Evolutionary conservation across 2,888 invertebrate genomes (phyloP), one percentile per base, ranked within the genome.

Genomic region (Galerucella nymphaeae): DNA sequence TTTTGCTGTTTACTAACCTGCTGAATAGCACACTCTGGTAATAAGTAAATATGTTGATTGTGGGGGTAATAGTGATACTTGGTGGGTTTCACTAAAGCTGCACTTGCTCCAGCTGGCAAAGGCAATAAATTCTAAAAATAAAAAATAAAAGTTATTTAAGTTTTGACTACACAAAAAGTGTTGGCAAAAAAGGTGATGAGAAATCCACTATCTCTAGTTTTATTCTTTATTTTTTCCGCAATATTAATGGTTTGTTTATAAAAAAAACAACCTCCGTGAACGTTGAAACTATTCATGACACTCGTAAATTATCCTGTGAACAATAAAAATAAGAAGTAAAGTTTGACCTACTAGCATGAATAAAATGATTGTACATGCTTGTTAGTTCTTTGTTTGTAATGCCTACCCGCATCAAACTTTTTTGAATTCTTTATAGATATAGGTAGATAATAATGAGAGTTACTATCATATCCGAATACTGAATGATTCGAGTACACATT

Each of bases 41-140:
- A 89, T 83, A 96, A 88, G 88, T 96, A 96, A 84, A 96, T 94
- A 88, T 96, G 96, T 87, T 96, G 96, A 88, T 96, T 96, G 88
- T 96, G 96, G 42, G 96, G 96, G 87, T 96, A 96, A 88, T 96
- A 96, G 87, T 96, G 96, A 88, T 96, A 96, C 88, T 96, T 96
- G 77, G 96, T 96, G 38, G 96, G 96, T 85, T 96, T 96, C 65
- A 93, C 93, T 78, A 94, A 88, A 61, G 91, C 91, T 71, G 92
- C 91, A 75, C 92, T 90, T 59, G 92, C 90, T 20, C 90, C 90
- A 59, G 90, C 91, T 64, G 91, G 93, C 81, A 93, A 84, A 68
- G 91, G 91, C 78, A 91, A 88, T 82, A 93, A 76, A 80, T 87
- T 92, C 93, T 93, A 90, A 83, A 84, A 84, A 81, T 82, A 85